Percentiles rank a stretch among this genome's conserved stretches.
phyloP scores from a whole-genome alignment of 2,113 vertebrate species.

The Megaceryle torquata region DNA sequence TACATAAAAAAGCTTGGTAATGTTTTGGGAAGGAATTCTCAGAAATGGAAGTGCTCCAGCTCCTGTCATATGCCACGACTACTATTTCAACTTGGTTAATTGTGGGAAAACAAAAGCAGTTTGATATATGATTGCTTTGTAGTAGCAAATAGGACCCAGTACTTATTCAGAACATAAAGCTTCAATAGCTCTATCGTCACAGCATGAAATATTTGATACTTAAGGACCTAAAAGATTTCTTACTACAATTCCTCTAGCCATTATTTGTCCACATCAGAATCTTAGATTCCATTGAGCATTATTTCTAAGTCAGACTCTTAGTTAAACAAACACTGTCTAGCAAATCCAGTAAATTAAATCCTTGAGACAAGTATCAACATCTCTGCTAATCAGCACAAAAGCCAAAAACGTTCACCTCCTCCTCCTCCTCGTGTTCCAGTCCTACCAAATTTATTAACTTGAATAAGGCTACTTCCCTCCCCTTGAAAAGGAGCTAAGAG shows the following conservation, averaged over 20 bases:
- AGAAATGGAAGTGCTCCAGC: neutral
- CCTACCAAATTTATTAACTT: neutral
- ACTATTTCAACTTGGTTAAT: neutral
- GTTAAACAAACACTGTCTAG: neutral
- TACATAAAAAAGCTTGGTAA: neutral
- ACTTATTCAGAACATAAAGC: neutral
- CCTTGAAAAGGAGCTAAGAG: neutral
- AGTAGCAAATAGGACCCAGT: neutral
- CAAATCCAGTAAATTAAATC: neutral
- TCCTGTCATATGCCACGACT: neutral
- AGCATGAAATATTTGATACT: neutral
- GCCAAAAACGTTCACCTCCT: neutral
- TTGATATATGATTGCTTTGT: neutral
- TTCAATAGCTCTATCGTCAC: neutral
- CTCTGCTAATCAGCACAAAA: neutral
- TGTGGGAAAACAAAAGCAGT: neutral
- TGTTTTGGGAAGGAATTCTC: neutral
- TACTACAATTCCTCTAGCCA: neutral
- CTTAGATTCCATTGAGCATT: neutral
- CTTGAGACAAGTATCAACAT: neutral
- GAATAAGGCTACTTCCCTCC: neutral
- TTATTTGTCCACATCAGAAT: neutral
- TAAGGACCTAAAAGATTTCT: neutral
- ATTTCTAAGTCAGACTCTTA: neutral
- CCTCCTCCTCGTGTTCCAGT: neutral